Conservation (phyloP, 2,888 invertebrate genomes). For the Chymomyza amoena region DNA sequence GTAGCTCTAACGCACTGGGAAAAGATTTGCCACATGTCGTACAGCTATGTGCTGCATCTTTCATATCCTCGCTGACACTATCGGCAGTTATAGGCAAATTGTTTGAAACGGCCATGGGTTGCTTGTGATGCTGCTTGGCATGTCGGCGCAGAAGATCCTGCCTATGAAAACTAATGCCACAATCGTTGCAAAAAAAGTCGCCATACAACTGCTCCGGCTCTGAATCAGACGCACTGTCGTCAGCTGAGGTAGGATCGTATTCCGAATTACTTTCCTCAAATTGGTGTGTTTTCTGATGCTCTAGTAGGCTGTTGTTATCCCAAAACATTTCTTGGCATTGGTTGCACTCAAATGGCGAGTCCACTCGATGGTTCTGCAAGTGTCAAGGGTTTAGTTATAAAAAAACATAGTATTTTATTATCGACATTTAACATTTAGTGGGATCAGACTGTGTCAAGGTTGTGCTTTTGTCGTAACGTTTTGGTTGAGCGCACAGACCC, state of each 20-base stretch:
- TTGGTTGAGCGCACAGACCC: constrained; percentile 42
- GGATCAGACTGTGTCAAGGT: constrained; percentile 37
- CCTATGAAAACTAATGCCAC: constrained; percentile 89
- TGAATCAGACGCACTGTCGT: constrained; percentile 80
- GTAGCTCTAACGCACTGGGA: constrained; percentile 86
- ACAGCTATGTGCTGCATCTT: constrained; percentile 82
- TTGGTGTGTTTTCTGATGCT: constrained; percentile 83
- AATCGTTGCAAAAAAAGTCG: constrained; percentile 84
- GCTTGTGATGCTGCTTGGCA: constrained; percentile 80
- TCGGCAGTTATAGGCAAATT: neutral
- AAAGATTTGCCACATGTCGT: constrained; percentile 90
- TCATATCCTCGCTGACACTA: constrained; percentile 54
- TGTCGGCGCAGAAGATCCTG: constrained; percentile 87
- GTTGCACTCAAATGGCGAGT: constrained; percentile 88
- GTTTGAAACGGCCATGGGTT: neutral
- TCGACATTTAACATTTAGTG: too few relatives aligned
- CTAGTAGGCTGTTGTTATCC: constrained; percentile 82
- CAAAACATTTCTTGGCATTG: constrained; percentile 91
- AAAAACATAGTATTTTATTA: neutral
- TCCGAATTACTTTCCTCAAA: constrained; percentile 79
- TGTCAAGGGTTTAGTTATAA: neutral
- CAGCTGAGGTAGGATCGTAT: constrained; percentile 77
- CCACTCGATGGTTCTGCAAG: constrained; percentile 85
- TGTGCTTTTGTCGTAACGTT: constrained; percentile 48
- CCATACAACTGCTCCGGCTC: constrained; percentile 82